These are phyloP conservation scores for Heteromormyrus szaboi DNA, from an alignment of 2,797 vertebrate genomes.

Conservation along the genomic window DNA sequence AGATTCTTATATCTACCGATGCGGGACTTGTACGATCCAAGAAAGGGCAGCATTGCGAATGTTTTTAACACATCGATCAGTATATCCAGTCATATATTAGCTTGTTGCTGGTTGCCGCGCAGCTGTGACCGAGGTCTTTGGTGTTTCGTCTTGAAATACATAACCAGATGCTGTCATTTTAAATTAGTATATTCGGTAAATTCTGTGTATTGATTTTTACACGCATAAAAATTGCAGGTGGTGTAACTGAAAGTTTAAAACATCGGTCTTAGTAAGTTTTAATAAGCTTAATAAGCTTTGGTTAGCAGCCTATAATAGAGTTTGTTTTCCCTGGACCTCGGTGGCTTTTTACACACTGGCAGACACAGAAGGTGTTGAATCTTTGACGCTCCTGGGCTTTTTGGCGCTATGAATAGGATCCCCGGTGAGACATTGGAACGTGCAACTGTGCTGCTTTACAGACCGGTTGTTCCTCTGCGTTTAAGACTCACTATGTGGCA, in stretches of 20 bases:
- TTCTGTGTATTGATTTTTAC: background rate
- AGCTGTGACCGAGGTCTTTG: background rate
- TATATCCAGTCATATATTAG: background rate
- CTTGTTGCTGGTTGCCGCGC: background rate
- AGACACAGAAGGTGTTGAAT: slow-evolving; percentile 73
- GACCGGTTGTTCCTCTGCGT: slow-evolving; percentile 73
- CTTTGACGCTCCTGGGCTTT: slow-evolving; percentile 64
- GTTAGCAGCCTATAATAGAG: slow-evolving; percentile 37
- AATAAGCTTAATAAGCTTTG: background rate
- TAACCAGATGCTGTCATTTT: background rate
- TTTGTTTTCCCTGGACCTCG: slow-evolving; percentile 57
- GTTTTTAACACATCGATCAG: background rate
- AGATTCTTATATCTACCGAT: background rate
- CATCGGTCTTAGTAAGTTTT: background rate
- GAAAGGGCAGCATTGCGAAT: background rate
- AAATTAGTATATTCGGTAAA: background rate
- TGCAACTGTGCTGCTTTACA: slow-evolving; percentile 69
- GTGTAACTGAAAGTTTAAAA: background rate
- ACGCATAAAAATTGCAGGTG: background rate
- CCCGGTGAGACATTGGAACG: slow-evolving; percentile 77
- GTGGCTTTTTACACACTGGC: slow-evolving; percentile 45
- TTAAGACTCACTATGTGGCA: slow-evolving; percentile 76
- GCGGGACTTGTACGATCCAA: background rate
- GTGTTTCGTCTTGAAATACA: background rate
- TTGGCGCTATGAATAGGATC: slow-evolving; percentile 65